phyloP scores from a whole-genome alignment of 2,888 invertebrate species.

The Cabera pusaria region DNA sequence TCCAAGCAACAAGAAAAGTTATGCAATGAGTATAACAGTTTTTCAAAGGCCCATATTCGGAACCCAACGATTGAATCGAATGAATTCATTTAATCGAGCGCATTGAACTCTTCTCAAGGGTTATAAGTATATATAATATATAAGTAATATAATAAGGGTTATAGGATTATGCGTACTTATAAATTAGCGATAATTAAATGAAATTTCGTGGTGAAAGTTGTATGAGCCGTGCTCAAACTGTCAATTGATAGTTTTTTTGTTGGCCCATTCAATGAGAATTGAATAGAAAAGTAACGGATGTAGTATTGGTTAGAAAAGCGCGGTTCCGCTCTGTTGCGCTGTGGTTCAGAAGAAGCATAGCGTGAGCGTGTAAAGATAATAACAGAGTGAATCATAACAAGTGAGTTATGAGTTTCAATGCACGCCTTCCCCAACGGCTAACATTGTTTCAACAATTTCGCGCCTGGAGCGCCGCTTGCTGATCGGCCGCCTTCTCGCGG shows the following conservation, averaged over 20 bases:
- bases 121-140: no score
- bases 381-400: conserved; percentile 41
- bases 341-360: neutral
- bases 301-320: conserved; percentile 14
- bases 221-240: conserved; percentile 5
- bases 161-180: conserved; percentile 10
- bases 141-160: no score
- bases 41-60: conserved; percentile 2
- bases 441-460: no score
- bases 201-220: conserved; percentile 16
- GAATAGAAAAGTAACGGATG: conserved; percentile 25
- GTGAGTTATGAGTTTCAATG: conserved; percentile 31
- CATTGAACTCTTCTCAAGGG: conserved; percentile 21
- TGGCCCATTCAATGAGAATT: conserved; percentile 22
- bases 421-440: conserved; percentile 15
- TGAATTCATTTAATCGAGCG: conserved; percentile 14
- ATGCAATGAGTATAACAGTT: no score
- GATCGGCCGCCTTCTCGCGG: no score
- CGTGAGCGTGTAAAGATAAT: conserved; percentile 31
- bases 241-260: conserved; percentile 8
- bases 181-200: conserved; percentile 1
- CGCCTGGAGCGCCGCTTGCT: no score
- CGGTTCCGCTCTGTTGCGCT: conserved; percentile 12
- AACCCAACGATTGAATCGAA: conserved; percentile 5
- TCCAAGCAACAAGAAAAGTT: no score